Conservation (phyloP, 64 coral and sea anemone genomes). For the Astreopora myriophthalma region DNA sequence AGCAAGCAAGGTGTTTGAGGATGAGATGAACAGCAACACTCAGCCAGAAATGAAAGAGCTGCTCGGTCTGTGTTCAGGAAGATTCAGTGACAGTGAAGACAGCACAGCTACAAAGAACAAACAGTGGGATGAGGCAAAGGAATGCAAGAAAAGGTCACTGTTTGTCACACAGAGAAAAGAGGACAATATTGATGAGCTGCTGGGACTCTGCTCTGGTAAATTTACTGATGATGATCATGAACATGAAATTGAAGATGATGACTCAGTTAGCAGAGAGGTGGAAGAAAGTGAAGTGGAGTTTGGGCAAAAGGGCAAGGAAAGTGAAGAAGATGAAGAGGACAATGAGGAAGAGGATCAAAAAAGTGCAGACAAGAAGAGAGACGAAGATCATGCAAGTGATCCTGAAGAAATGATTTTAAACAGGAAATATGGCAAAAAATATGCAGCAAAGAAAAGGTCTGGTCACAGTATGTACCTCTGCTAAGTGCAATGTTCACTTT, state of each 20-base stretch:
- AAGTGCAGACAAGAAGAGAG: constrained; percentile 6
- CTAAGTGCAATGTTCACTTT: no score
- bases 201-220: constrained; percentile 75
- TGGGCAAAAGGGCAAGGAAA: not conserved
- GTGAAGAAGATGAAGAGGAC: not conserved
- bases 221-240: constrained; percentile 42
- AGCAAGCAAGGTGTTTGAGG: constrained; percentile 33
- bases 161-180: constrained; percentile 2
- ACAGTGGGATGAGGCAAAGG: not conserved
- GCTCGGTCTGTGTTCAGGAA: constrained; percentile 92
- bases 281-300: not conserved
- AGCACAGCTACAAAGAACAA: not conserved
- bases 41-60: constrained; percentile 83
- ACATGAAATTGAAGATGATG: not conserved
- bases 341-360: not conserved
- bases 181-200: constrained; percentile 47
- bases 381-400: constrained; percentile 46
- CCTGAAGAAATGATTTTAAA: constrained; percentile 49
- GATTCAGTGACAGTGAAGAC: constrained; percentile 49
- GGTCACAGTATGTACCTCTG: no score
- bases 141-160: not conserved
- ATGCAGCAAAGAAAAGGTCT: constrained; percentile 68
- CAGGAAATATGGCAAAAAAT: constrained; percentile 60
- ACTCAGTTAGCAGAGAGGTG: not conserved
- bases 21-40: not conserved